Evolutionary conservation across 2,888 invertebrate genomes (phyloP), one percentile per base, ranked within the genome.

Genomic region (Strigamia crassipes): DNA sequence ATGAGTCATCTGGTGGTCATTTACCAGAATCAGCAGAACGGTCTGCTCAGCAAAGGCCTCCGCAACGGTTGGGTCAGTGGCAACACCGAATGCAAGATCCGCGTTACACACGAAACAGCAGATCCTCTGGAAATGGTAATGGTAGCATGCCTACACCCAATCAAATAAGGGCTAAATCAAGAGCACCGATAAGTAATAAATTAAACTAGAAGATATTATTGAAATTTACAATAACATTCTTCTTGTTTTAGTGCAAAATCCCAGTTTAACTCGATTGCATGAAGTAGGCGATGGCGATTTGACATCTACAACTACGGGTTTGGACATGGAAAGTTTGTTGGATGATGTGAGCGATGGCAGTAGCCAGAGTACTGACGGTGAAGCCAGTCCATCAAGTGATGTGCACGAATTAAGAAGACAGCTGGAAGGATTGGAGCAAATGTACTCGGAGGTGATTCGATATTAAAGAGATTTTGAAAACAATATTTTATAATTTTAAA

Each of bases 361-460:
- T 77, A 85, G 84, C 56, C 83, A 84, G 31, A 83, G 83, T 77
- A 83, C 85, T 42, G 85, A 84, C 81, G 84, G 84, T 84, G 73
- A 84, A 83, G 56, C 82, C 82, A 41, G 84, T 83, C 88, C 88
- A 79, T 86, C 86, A 10, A 92, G 92, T 1, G 94, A 94, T 86
- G 93, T 94, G 1, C 90, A 93, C 84, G 93, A 94, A 42, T 94
- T 95, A 84, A 89, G 94, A 31, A 91, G 93, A 83, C 95, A 95
- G 86, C 89, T 95, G 46, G 92, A 94, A 86, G 94, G 94, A 0
- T 89, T 95, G 5, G 95, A 95, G 89, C 92, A 91, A 85, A 95
- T 95, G 95, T 95, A 95, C 86, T 93, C 93, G 0, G 94, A 95
- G 89, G 95, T 94, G 82, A 83, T 77, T 34, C 23, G n/a, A 23